phyloP scores from a whole-genome alignment of 1,140 invertebrate species.

The Hyles vespertilio region DNA sequence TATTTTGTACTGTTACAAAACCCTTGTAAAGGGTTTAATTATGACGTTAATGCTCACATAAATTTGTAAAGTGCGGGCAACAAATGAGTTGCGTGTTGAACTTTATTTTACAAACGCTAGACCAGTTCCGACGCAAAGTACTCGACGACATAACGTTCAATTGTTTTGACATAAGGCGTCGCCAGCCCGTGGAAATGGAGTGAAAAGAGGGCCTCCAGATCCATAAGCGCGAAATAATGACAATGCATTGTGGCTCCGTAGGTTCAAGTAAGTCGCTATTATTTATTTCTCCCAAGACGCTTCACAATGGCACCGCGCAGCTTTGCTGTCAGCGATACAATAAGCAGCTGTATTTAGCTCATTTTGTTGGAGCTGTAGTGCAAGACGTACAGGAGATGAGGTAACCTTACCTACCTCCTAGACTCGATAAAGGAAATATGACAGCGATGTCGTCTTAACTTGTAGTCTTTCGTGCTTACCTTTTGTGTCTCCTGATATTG shows the following conservation, averaged over 20 bases:
- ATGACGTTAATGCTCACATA: too few relatives aligned
- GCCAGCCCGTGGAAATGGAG: conserved; percentile 24
- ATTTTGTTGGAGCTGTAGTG: conserved; percentile 42
- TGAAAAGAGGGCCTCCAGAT: conserved; percentile 34
- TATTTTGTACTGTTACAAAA: too few relatives aligned
- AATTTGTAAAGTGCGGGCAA: neutral
- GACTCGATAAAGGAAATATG: conserved; percentile 32
- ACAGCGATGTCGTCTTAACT: conserved; percentile 20
- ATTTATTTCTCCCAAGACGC: conserved; percentile 56
- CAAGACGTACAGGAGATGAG: conserved; percentile 44
- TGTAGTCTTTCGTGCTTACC: conserved; percentile 26
- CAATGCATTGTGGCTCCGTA: conserved; percentile 52
- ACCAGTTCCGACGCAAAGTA: conserved; percentile 8
- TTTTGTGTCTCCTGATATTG: conserved; percentile 3
- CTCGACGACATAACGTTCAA: conserved; percentile 23
- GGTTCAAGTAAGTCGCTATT: conserved; percentile 67
- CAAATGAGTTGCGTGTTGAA: conserved; percentile 5
- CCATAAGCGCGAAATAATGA: conserved; percentile 56
- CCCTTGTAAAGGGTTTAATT: too few relatives aligned
- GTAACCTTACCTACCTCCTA: conserved; percentile 45
- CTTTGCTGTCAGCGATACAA: conserved; percentile 66
- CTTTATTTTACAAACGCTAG: conserved; percentile 6
- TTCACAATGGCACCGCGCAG: conserved; percentile 55
- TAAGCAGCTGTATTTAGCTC: conserved; percentile 57
- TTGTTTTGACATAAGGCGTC: conserved; percentile 37